Percentiles rank a stretch among this genome's conserved stretches.
phyloP scores from a whole-genome alignment of 1,140 invertebrate genomes.

The Diprion similis region DNA sequence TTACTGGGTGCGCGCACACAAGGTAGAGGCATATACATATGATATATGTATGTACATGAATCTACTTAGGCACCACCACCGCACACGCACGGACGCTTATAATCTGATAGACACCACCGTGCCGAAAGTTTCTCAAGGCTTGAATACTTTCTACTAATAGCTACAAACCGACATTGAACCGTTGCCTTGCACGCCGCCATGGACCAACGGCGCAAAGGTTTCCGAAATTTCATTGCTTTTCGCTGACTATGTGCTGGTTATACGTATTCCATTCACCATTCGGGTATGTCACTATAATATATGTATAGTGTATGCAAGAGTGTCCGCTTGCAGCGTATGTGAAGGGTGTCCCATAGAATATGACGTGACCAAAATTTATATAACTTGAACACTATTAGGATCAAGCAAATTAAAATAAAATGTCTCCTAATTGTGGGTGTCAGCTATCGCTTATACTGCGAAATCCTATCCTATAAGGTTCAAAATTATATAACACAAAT shows the following conservation, averaged over 20 bases:
- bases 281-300: too few species aligned
- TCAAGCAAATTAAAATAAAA: too few species aligned
- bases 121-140: constrained; percentile 7
- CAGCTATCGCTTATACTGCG: too few species aligned
- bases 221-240: not conserved
- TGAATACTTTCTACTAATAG: constrained; percentile 1
- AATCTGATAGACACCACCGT: not conserved
- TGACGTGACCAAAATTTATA: too few species aligned
- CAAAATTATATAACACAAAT: too few species aligned
- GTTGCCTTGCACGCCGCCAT: not conserved
- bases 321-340: too few species aligned
- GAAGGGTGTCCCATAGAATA: too few species aligned
- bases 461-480: too few species aligned
- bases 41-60: not conserved
- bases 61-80: not conserved
- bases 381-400: too few species aligned
- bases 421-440: too few species aligned
- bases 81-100: not conserved
- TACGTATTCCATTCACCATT: too few species aligned
- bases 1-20: not conserved
- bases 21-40: not conserved
- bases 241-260: not conserved
- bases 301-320: too few species aligned
- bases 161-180: not conserved
- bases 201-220: not conserved